phyloP scores from a whole-genome alignment of 2,888 invertebrate species.

The Dione juno region DNA sequence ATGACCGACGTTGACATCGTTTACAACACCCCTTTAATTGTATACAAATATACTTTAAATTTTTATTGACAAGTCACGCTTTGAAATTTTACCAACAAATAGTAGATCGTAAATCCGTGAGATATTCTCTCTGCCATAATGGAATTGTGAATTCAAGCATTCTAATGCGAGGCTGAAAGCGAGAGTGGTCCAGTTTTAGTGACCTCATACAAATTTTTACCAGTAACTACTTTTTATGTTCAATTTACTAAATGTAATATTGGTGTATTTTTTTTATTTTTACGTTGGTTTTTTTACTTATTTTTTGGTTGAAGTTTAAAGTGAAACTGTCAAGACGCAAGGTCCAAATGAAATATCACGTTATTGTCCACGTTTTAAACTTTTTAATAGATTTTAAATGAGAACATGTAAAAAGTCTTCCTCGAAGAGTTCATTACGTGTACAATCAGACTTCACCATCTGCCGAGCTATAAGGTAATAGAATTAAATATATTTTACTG shows the following conservation, averaged over 20 bases:
- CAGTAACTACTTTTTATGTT: conserved; percentile 6
- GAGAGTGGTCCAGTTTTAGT: conserved; percentile 18
- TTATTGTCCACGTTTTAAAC: no score
- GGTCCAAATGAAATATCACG: no score
- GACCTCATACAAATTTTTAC: background rate
- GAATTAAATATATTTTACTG: background rate
- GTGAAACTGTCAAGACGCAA: background rate
- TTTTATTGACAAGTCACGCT: background rate
- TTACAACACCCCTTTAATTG: background rate
- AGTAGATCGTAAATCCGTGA: background rate
- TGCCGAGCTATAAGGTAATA: background rate
- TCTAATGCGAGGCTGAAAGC: conserved; percentile 28
- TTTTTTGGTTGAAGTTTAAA: background rate
- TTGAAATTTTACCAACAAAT: background rate
- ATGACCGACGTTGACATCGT: no score
- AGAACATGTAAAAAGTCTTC: no score
- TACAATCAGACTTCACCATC: background rate
- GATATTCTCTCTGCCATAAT: conserved; percentile 5
- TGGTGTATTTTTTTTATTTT: background rate
- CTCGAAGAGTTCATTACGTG: no score
- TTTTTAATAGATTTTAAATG: no score
- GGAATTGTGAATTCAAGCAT: conserved; percentile 3
- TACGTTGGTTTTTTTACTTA: background rate
- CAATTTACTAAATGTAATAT: background rate
- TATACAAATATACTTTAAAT: background rate